Conservation (phyloP, 2,113 vertebrate genomes). For the Hydrolagus affinis region DNA sequence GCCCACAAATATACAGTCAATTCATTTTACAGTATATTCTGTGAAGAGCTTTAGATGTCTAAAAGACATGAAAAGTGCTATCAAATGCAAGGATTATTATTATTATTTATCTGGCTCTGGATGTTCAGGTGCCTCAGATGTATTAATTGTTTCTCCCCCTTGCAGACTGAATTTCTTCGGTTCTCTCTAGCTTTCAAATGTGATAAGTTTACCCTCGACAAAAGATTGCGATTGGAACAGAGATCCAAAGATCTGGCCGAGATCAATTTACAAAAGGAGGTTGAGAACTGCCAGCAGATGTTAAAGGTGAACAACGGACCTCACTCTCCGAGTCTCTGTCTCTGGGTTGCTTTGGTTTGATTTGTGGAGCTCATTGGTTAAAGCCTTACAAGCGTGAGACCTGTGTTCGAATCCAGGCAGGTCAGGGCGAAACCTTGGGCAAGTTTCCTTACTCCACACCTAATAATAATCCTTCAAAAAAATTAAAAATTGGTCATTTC, state of each 20-base stretch:
- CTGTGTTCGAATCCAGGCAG: too few relatives aligned
- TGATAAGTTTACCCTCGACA: slow-evolving; percentile 91
- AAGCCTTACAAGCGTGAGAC: too few relatives aligned
- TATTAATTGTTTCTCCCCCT: slow-evolving; percentile 6
- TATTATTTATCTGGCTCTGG: background rate
- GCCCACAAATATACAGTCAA: too few relatives aligned
- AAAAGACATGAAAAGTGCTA: too few relatives aligned
- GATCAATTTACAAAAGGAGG: slow-evolving; percentile 82
- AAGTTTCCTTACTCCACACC: too few relatives aligned
- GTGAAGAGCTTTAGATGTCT: too few relatives aligned
- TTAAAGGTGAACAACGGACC: slow-evolving; percentile 62
- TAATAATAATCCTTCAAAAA: too few relatives aligned
- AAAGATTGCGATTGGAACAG: slow-evolving; percentile 81
- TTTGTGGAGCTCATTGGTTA: background rate
- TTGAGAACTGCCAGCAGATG: slow-evolving; percentile 74
- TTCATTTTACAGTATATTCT: too few relatives aligned
- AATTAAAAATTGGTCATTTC: too few relatives aligned
- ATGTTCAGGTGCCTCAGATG: background rate
- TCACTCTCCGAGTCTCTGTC: background rate
- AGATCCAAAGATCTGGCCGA: slow-evolving; percentile 85
- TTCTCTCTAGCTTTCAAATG: slow-evolving; percentile 90
- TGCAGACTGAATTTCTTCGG: slow-evolving; percentile 83
- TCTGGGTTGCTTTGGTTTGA: background rate
- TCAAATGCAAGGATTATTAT: too few relatives aligned
- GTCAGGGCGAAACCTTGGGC: too few relatives aligned